phyloP scores from a whole-genome alignment of 2,113 vertebrate genomes.

The Verasper variegatus region DNA sequence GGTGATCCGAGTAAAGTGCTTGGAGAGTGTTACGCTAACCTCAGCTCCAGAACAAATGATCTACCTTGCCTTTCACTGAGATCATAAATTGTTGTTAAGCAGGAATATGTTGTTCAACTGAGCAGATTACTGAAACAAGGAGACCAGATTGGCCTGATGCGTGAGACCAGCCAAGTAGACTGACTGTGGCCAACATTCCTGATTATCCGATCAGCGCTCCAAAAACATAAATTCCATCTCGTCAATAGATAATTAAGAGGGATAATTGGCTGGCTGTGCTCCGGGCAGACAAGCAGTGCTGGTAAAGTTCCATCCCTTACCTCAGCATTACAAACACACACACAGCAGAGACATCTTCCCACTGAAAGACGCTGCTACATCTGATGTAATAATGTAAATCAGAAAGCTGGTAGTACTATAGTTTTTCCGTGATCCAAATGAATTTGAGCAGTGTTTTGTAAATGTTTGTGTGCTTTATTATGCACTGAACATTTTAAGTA shows the following conservation, averaged over 20 bases:
- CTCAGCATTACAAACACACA: conserved; percentile 37
- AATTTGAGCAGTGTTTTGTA: conserved; percentile 1
- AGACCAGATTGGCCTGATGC: conserved; percentile 77
- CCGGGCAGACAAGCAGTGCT: conserved; percentile 64
- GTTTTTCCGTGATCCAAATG: background rate
- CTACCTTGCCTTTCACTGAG: conserved; percentile 5
- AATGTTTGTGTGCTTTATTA: background rate
- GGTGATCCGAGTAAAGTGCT: background rate
- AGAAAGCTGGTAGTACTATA: background rate
- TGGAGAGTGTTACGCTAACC: conserved; percentile 1
- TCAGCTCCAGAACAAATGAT: conserved; percentile 2
- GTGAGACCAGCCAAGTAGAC: conserved; percentile 76
- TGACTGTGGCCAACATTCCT: conserved; percentile 76
- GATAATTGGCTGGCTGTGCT: conserved; percentile 77
- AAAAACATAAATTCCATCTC: conserved; percentile 81
- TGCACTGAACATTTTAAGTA: conserved; percentile 1
- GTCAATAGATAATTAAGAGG: conserved; percentile 84
- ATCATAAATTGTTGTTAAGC: conserved; percentile 50
- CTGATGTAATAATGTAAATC: conserved; percentile 8
- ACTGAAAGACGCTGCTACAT: conserved; percentile 27
- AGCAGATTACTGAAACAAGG: conserved; percentile 70
- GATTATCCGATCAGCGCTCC: conserved; percentile 81
- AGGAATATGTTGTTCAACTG: conserved; percentile 60
- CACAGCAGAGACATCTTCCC: conserved; percentile 29
- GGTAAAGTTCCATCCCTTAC: conserved; percentile 67